Percentiles rank a stretch among this genome's conserved stretches.
These are phyloP conservation scores for Polydesmus complanatus DNA, from an alignment of 2,888 invertebrate species.

Conservation along the genomic window DNA sequence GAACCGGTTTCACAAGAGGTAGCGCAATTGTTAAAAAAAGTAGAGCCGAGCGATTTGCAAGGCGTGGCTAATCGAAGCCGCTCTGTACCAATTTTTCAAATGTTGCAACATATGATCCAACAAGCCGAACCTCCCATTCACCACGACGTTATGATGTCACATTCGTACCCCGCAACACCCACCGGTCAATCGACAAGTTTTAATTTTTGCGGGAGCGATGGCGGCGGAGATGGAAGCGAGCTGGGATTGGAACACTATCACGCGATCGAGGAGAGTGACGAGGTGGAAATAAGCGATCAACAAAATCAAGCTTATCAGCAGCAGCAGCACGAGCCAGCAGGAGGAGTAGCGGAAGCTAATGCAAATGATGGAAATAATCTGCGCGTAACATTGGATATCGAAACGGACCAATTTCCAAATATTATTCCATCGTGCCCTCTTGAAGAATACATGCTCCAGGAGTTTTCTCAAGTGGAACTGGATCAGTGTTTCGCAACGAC, in stretches of 20 bases:
- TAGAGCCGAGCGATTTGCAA: conserved; percentile 32
- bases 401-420: conserved; percentile 2
- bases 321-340: not conserved
- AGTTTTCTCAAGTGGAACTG: conserved; percentile 1
- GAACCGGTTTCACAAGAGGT: conserved; percentile 14
- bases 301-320: not conserved
- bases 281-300: not conserved
- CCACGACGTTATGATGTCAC: conserved; percentile 2
- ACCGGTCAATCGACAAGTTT: not conserved
- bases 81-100: conserved; percentile 59
- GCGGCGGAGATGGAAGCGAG: not conserved
- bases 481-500: not conserved
- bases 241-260: not conserved
- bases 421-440: not conserved
- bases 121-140: not conserved
- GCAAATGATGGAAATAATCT: not conserved
- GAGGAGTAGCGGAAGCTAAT: not conserved
- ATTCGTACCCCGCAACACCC: conserved; percentile 5
- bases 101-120: conserved; percentile 27
- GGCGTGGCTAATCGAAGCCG: conserved; percentile 46
- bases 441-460: not conserved
- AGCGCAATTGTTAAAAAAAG: conserved; percentile 3
- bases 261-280: not conserved
- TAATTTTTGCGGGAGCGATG: not conserved
- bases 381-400: not conserved